phyloP scores from a whole-genome alignment of 2,113 vertebrate genomes.

The Reinhardtius hippoglossoides region DNA sequence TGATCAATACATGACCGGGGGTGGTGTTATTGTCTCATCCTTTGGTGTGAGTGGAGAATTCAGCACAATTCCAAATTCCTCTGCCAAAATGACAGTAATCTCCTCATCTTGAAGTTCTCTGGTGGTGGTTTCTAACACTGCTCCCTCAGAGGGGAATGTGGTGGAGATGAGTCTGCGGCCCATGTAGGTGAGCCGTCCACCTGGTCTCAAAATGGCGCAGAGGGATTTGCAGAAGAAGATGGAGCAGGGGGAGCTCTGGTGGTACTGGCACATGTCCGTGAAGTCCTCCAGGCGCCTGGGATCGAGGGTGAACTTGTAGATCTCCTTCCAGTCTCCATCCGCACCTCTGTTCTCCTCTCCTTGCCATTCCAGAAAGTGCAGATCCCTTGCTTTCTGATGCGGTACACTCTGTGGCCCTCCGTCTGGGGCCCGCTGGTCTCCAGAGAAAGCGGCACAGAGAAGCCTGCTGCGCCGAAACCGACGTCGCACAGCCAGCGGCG shows the following conservation, averaged over 20 bases:
- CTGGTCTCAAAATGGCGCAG: slow-evolving; percentile 73
- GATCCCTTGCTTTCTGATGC: slow-evolving; percentile 48
- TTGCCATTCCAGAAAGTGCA: slow-evolving; percentile 70
- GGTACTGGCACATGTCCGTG: slow-evolving; percentile 79
- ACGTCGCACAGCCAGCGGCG: slow-evolving; percentile 82
- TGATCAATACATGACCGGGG: slow-evolving; percentile 64
- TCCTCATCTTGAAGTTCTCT: slow-evolving; percentile 76
- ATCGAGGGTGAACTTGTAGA: slow-evolving; percentile 83
- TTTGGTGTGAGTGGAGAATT: slow-evolving; percentile 72
- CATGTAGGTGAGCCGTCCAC: slow-evolving; percentile 75
- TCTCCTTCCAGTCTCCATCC: slow-evolving; percentile 51
- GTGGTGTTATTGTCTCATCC: slow-evolving; percentile 72
- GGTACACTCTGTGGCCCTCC: slow-evolving; percentile 77
- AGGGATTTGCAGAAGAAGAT: slow-evolving; percentile 82
- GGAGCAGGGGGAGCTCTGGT: slow-evolving; percentile 80
- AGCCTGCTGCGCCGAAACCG: slow-evolving; percentile 72
- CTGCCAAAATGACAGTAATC: slow-evolving; percentile 72
- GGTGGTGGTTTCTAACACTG: slow-evolving; percentile 50
- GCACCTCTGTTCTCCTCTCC: slow-evolving; percentile 34
- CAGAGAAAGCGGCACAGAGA: slow-evolving; percentile 75
- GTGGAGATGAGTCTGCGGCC: slow-evolving; percentile 72
- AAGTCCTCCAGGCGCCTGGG: slow-evolving; percentile 76
- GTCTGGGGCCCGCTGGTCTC: slow-evolving; percentile 70
- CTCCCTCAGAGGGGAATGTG: slow-evolving; percentile 45
- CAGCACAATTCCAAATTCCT: slow-evolving; percentile 78